Evolutionary conservation across 2,888 invertebrate genomes (phyloP), one percentile per base, ranked within the genome.

Genomic region (Epinotia brunnichana): DNA sequence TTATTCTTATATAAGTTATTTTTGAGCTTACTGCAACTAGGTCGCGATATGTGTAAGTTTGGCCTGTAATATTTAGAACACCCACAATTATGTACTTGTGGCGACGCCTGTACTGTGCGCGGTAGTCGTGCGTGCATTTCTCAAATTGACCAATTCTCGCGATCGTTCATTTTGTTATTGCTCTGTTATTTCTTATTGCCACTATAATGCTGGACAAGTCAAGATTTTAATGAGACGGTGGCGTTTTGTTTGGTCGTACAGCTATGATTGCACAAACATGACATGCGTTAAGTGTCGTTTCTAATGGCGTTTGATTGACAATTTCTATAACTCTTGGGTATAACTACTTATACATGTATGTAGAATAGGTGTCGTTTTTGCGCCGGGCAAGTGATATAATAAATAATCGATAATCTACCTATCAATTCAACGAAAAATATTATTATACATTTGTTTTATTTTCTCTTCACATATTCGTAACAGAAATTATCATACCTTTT

Each of bases 81-180:
- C 29, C 29, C 29, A 29, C 29, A 29, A 24, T 17, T 19, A n/a
- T n/a, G 7, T 39, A 56, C 66, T 66, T 41, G 5, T 56, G n/a
- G 1, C 21, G 11, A 56, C 39, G 21, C 5, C 54, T 66, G 56
- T 56, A 41, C 10, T 39, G 39, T 39, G 39, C 35, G n/a, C 54
- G 48, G 54, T 56, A 67, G 60, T 71, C 66, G 71, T 61, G 71
- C 71, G 71, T 71, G 44, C 71, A 67, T 61, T 71, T 71, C 71
- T 71, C 60, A 71, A 71, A 71, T 71, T 71, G 71, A 67, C 71
- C 71, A 71, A 71, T 71, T 67, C 71, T 17, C 60, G 71, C 66
- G 66, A 67, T 64, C 64, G 64, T 64, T 67, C 53, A 54, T 66
- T 70, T 53, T 60, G 66, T 66, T 71, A 67, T 71, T 67, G 60